A percentile compares a stretch with the other conserved stretches of the same genome.
Evolutionary conservation across 2,797 vertebrate species (phyloP).

Genomic region (Rhabdophis nuchalis): DNA sequence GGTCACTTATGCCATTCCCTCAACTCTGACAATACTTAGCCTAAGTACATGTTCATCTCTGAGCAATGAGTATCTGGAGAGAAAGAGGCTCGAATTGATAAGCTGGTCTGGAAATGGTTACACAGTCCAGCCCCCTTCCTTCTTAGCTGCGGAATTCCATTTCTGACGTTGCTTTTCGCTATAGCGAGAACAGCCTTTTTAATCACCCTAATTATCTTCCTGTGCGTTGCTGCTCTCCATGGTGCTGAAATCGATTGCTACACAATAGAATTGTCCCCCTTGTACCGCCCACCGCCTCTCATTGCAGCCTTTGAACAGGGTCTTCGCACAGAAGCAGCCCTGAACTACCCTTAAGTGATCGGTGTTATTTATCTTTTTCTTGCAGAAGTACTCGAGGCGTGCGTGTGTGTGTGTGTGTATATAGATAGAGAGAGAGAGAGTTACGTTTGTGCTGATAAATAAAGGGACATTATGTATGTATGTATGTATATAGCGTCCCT

Average conservation of each 20-base stretch:
- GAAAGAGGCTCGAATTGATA: not conserved
- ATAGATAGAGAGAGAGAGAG: too few relatives aligned
- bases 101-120: not conserved
- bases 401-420: too few relatives aligned
- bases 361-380: not conserved
- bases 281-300: not conserved
- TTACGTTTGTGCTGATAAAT: too few relatives aligned
- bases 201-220: not conserved
- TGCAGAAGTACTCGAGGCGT: not conserved
- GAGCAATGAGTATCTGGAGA: not conserved
- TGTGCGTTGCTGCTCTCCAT: not conserved
- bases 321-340: too few relatives aligned
- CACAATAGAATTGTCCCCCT: not conserved
- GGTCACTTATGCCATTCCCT: too few relatives aligned
- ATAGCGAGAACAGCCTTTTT: too few relatives aligned
- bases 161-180: not conserved
- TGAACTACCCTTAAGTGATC: not conserved
- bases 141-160: not conserved
- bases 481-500: too few relatives aligned
- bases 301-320: not conserved
- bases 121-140: not conserved
- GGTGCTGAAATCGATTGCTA: slow-evolving; percentile 10
- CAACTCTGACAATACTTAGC: not conserved
- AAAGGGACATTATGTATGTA: too few relatives aligned
- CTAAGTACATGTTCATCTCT: too few relatives aligned